These are phyloP conservation scores for Latheticus oryzae DNA, from an alignment of 2,888 invertebrate species.

Conservation along the genomic window DNA sequence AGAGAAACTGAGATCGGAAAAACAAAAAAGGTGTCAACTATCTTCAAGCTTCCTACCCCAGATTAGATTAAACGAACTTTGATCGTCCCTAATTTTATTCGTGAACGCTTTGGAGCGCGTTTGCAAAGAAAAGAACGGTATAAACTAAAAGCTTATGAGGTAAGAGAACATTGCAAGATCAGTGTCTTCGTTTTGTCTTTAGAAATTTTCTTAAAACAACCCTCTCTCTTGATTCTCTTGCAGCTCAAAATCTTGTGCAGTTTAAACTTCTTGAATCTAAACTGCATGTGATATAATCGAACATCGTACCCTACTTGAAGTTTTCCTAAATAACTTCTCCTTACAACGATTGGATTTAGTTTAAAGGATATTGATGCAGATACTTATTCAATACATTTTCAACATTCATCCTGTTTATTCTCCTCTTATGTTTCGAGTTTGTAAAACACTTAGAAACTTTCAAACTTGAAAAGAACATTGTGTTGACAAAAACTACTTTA, in stretches of 20 bases:
- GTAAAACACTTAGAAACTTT: slow-evolving; percentile 21
- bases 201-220: slow-evolving; percentile 18
- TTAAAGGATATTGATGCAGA: slow-evolving; percentile 19
- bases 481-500: slow-evolving; percentile 2
- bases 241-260: slow-evolving; percentile 21
- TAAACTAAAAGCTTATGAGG: slow-evolving; percentile 30
- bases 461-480: neutral
- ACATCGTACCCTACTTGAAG: slow-evolving; percentile 22
- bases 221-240: slow-evolving; percentile 14
- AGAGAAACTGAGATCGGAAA: too few species aligned
- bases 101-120: slow-evolving; percentile 11
- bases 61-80: slow-evolving; percentile 36
- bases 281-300: slow-evolving; percentile 36
- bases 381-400: slow-evolving; percentile 9
- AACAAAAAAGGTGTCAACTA: slow-evolving; percentile 27
- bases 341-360: slow-evolving; percentile 14
- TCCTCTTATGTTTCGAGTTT: slow-evolving; percentile 14
- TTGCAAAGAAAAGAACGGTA: slow-evolving; percentile 17
- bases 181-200: slow-evolving; percentile 26
- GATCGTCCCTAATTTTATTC: slow-evolving; percentile 35
- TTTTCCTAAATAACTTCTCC: slow-evolving; percentile 17
- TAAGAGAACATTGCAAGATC: slow-evolving; percentile 21
- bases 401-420: slow-evolving; percentile 22
- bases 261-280: slow-evolving; percentile 31
- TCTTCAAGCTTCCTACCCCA: slow-evolving; percentile 13